Conservation (phyloP, 1,140 invertebrate genomes). For the Drosophila asahinai region DNA sequence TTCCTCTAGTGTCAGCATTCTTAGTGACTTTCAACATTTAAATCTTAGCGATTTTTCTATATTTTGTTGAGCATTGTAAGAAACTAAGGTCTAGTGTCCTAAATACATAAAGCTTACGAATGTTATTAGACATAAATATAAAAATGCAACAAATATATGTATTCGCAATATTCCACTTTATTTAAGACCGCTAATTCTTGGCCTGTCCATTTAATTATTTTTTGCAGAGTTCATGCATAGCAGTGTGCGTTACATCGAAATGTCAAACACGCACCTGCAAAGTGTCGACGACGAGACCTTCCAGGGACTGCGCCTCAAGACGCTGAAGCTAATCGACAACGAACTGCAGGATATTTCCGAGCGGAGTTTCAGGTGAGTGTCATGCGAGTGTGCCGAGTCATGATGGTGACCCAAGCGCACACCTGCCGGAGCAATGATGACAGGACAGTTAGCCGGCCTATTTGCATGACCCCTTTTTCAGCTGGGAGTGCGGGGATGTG, state of each 20-base stretch:
- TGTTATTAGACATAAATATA: too few relatives aligned
- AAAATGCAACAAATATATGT: too few relatives aligned
- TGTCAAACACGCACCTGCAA: slow-evolving; percentile 86
- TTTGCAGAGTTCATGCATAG: slow-evolving; percentile 85
- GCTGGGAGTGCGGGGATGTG: slow-evolving; percentile 27
- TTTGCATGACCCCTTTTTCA: slow-evolving; percentile 62
- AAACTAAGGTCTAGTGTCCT: too few relatives aligned
- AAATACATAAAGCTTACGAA: too few relatives aligned
- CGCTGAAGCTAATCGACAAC: slow-evolving; percentile 87
- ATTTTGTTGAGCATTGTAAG: too few relatives aligned
- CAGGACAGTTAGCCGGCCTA: slow-evolving; percentile 68
- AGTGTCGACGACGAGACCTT: slow-evolving; percentile 86
- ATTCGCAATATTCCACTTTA: not conserved
- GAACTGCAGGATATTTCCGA: slow-evolving; percentile 85
- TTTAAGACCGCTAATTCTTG: slow-evolving; percentile 9
- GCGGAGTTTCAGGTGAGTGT: slow-evolving; percentile 83
- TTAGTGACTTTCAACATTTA: not conserved
- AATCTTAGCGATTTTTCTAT: not conserved
- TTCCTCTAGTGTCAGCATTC: not conserved
- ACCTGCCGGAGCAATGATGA: slow-evolving; percentile 49
- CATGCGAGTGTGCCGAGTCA: slow-evolving; percentile 51
- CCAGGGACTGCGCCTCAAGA: slow-evolving; percentile 85
- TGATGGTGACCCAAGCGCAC: slow-evolving; percentile 46
- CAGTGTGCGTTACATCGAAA: slow-evolving; percentile 86
- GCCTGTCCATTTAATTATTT: not conserved